Conservation (phyloP, 2,888 invertebrate genomes). For the Perdita meconis region DNA sequence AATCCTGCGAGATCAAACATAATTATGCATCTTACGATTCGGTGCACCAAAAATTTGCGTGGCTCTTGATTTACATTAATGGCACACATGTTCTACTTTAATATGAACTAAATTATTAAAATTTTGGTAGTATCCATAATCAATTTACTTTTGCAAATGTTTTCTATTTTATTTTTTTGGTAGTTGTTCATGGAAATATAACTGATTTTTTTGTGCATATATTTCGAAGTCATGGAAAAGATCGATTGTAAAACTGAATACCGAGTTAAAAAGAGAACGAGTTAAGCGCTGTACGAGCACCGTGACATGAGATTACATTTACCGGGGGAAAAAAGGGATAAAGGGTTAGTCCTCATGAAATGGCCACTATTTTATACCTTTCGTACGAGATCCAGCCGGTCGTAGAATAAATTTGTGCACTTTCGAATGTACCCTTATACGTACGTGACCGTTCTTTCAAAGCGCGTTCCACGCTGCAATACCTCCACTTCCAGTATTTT, state of each 20-base stretch:
- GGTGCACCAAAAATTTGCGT: not conserved
- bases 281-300: not conserved
- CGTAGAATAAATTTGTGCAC: constrained; percentile 33
- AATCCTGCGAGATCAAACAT: no score
- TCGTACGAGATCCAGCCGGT: constrained; percentile 3
- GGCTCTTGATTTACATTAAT: not conserved
- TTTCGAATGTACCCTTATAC: constrained; percentile 30
- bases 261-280: not conserved
- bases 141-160: no score
- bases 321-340: constrained; percentile 3
- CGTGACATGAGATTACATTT: constrained; percentile 13
- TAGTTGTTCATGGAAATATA: no score
- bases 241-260: not conserved
- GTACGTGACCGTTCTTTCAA: constrained; percentile 22
- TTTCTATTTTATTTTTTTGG: no score
- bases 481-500: constrained; percentile 5
- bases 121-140: no score
- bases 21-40: not conserved
- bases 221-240: not conserved
- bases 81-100: no score
- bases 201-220: not conserved
- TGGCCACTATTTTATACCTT: constrained; percentile 26
- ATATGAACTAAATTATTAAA: no score
- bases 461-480: not conserved
- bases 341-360: constrained; percentile 25